These are phyloP conservation scores for Drosophila meridiana DNA, from an alignment of 2,888 invertebrate genomes.

Conservation along the genomic window DNA sequence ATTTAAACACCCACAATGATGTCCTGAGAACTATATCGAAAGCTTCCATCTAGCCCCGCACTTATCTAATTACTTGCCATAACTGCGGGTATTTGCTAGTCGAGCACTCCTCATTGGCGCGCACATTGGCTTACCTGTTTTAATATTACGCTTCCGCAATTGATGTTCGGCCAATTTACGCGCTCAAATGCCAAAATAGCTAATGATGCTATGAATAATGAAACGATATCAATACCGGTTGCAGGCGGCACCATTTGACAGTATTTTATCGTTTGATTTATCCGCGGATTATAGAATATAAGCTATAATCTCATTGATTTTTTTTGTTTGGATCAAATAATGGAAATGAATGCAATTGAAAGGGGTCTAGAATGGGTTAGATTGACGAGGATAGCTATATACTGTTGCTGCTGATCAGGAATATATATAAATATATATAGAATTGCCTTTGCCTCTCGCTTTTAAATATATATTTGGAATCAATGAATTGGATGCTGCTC, in stretches of 20 bases:
- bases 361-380: background rate
- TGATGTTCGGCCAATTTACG: background rate
- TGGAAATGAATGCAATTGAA: background rate
- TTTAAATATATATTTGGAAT: background rate
- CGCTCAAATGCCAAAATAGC: conserved; percentile 4
- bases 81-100: background rate
- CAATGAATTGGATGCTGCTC: background rate
- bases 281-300: background rate
- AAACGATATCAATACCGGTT: background rate
- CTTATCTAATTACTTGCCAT: background rate
- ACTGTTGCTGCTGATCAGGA: background rate
- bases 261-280: background rate
- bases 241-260: background rate
- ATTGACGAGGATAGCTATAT: no score
- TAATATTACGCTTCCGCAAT: background rate
- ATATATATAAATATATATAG: background rate
- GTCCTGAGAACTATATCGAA: no score
- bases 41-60: no score
- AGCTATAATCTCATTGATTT: background rate
- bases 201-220: conserved; percentile 5
- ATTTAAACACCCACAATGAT: no score
- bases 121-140: background rate
- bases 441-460: background rate
- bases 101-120: background rate
- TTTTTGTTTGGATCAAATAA: background rate